Conservation (phyloP, 2,888 invertebrate species). For the Lapara coniferarum region DNA sequence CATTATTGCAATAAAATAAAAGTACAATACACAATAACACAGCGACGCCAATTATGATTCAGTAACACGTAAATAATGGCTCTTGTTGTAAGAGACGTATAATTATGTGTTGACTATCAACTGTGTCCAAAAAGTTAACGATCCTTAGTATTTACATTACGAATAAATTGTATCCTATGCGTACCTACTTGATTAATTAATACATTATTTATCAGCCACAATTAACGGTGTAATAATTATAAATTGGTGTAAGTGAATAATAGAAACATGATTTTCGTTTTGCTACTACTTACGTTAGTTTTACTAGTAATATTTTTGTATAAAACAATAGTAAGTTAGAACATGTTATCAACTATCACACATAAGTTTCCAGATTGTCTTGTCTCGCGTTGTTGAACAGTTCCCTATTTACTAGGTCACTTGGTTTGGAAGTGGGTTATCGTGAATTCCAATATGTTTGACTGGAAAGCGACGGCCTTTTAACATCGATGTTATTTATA, state of each 20-base stretch:
- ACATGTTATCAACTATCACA: background rate
- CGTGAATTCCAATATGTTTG: conserved; percentile 3
- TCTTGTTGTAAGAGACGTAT: background rate
- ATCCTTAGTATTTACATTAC: background rate
- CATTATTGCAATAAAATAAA: background rate
- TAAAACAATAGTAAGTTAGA: background rate
- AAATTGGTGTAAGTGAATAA: too few species aligned
- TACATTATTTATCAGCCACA: background rate
- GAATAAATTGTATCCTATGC: background rate
- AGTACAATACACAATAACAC: background rate
- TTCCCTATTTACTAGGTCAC: conserved; percentile 6
- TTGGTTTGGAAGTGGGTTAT: conserved; percentile 4
- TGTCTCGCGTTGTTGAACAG: background rate
- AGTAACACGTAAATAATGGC: too few species aligned
- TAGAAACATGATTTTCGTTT: too few species aligned
- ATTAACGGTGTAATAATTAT: too few species aligned
- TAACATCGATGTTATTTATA: background rate
- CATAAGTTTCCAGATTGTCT: background rate
- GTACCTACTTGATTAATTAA: too few species aligned
- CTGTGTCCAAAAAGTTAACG: background rate
- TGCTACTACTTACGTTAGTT: too few species aligned
- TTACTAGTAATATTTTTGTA: too few species aligned
- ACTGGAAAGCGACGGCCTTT: background rate
- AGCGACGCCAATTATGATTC: background rate
- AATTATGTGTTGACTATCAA: background rate